Evolutionary conservation across 1,140 invertebrate genomes (phyloP).

Genomic region (Nasonia giraulti): DNA sequence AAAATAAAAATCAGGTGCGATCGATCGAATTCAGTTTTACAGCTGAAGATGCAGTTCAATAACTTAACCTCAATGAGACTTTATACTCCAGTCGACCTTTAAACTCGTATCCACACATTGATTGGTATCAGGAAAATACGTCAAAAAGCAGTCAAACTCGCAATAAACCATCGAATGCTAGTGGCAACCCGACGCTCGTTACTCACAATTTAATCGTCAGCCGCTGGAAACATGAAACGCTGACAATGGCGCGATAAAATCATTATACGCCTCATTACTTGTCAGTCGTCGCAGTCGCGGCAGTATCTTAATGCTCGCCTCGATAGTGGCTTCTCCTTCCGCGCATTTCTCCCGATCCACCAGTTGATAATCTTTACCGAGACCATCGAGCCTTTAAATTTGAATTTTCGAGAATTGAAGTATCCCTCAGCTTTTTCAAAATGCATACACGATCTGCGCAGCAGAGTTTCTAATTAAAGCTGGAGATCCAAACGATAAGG

Average conservation of each 20-base stretch:
- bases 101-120: neutral
- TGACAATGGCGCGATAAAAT: conserved; percentile 67
- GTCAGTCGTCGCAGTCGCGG: conserved; percentile 64
- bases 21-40: too few species aligned
- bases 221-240: conserved; percentile 61
- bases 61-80: neutral
- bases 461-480: neutral
- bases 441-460: neutral
- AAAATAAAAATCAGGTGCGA: too few species aligned
- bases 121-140: conserved; percentile 51
- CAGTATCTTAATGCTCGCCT: neutral
- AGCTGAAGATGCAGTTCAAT: too few species aligned
- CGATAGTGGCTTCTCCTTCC: neutral
- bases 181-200: conserved; percentile 57
- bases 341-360: too few species aligned
- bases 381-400: neutral
- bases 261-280: conserved; percentile 69
- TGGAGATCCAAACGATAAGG: too few species aligned
- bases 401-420: neutral
- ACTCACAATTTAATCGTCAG: conserved; percentile 65
- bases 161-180: neutral
- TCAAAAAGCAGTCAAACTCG: conserved; percentile 56
- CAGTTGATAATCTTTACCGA: too few species aligned
- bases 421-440: neutral
- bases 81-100: neutral